Evolutionary conservation across 2,113 vertebrate species (phyloP).

Genomic region (Acanthochromis polyacanthus): DNA sequence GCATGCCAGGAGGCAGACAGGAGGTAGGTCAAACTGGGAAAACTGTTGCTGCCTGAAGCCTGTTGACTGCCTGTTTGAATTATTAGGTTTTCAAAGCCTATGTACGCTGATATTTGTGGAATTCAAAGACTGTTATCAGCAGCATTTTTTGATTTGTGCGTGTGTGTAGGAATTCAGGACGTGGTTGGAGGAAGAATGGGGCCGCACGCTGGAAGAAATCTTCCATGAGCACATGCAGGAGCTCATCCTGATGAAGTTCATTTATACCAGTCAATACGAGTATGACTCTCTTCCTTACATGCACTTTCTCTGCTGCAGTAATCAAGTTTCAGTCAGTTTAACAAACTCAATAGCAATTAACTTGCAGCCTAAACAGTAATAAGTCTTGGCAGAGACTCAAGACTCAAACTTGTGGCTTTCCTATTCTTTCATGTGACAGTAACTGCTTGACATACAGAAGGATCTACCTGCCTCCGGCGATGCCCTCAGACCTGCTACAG

Average conservation of each 20-base stretch:
- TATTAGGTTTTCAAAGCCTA: constrained; percentile 16
- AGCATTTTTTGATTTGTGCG: neutral
- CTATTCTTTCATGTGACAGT: constrained; percentile 78
- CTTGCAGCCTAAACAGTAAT: neutral
- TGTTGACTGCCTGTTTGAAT: neutral
- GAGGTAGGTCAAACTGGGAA: constrained; percentile 84
- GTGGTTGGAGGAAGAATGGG: constrained; percentile 98
- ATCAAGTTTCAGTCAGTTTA: neutral
- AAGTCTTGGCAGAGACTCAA: neutral
- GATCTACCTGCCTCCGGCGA: constrained; percentile 94
- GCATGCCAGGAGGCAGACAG: constrained; percentile 97
- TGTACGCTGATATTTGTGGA: neutral
- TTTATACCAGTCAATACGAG: constrained; percentile 99
- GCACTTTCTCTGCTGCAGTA: neutral
- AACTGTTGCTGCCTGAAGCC: neutral
- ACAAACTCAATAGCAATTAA: neutral
- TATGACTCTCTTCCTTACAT: constrained; percentile 75
- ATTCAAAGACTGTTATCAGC: neutral
- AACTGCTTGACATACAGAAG: constrained; percentile 98
- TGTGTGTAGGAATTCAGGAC: constrained; percentile 93
- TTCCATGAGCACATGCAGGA: constrained; percentile 99
- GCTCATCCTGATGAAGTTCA: constrained; percentile 99
- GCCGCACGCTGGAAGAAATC: constrained; percentile 96
- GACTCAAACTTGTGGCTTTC: neutral
- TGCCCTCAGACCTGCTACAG: constrained; percentile 89